Evolutionary conservation across 2,888 invertebrate species (phyloP), one percentile per base, ranked within the genome.

Genomic region (Alloscopus bannaensis): DNA sequence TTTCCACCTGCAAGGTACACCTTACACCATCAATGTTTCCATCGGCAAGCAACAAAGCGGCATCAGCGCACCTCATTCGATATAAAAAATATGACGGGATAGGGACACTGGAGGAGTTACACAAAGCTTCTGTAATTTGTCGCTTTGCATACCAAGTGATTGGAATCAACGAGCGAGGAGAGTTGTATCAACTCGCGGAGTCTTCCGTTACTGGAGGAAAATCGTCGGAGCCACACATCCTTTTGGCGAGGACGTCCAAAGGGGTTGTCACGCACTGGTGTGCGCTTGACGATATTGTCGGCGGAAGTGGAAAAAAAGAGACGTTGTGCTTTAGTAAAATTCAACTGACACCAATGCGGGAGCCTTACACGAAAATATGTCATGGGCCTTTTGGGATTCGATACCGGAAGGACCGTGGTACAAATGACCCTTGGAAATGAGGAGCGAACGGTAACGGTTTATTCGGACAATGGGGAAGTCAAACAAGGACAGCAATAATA

Each of bases 101-200:
- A n/a, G 69, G 69, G 42, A 69, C 69, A 24, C 16, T 69, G 18
- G 31, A 69, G 42, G 69, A 69, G 18, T 42, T 69, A 2, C 55
- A 42, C 16, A 69, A 36, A 26, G 69, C 55, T 4, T 55, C 69
- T 0, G 57, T 20, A 22, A 24, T 69, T 24, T 69, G 36, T 26
- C 40, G 42, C 6, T 55, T 69, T n/a, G 69, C 55, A 1, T 69
- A 40, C n/a, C 29, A 24, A 18, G 69, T 69, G 1, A 18, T 69
- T 36, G 55, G 57, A 26, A 69, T 69, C 28, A 31, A 69, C 28
- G 69, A 69, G 42, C 6, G 26, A 8, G 69, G 40, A 1, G 42
- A 24, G 36, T 36, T 36, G 36, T 13, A 36, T 13, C 6, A 36
- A 8, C 13, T 36, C 8, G 36, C 36, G 8, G 13, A 8, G 18